Percentiles rank a stretch among this genome's conserved stretches.
Evolutionary conservation across 2,888 invertebrate genomes (phyloP).

Genomic region (Drosophila putrida): DNA sequence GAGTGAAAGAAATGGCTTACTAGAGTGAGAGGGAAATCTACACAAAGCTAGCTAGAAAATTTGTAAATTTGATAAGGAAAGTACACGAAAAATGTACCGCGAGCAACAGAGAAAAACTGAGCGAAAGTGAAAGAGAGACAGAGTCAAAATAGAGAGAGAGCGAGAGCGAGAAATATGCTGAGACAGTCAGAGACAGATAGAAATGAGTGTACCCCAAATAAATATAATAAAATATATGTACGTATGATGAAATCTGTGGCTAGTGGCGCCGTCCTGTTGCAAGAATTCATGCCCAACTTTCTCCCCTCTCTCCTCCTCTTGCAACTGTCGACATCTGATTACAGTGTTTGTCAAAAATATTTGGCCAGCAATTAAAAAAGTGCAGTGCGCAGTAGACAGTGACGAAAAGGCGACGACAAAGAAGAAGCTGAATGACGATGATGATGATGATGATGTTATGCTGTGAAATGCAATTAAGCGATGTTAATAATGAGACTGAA

Average conservation of each 20-base stretch:
- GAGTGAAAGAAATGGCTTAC: no score
- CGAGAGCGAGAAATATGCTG: background rate
- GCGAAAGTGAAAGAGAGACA: background rate
- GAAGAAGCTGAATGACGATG: background rate
- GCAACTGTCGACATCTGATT: constrained; percentile 65
- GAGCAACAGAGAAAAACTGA: background rate
- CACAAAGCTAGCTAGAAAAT: no score
- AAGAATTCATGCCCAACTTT: background rate
- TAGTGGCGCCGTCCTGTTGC: constrained; percentile 47
- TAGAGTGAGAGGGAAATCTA: no score
- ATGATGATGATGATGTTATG: constrained; percentile 10
- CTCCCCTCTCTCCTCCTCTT: no score
- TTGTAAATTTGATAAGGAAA: no score
- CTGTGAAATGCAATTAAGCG: constrained; percentile 8
- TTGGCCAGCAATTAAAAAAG: constrained; percentile 74
- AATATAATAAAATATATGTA: constrained; percentile 8
- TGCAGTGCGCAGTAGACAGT: constrained; percentile 76
- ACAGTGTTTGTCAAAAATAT: constrained; percentile 76
- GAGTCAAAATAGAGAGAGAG: background rate
- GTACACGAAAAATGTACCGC: no score
- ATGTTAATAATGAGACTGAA: constrained; percentile 8
- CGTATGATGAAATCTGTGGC: constrained; percentile 22
- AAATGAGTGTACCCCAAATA: constrained; percentile 25
- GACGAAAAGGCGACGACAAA: constrained; percentile 40
- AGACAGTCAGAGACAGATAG: background rate